These are phyloP conservation scores for Pachycephala philippinensis DNA, from an alignment of 2,113 vertebrate genomes.

Conservation along the genomic window DNA sequence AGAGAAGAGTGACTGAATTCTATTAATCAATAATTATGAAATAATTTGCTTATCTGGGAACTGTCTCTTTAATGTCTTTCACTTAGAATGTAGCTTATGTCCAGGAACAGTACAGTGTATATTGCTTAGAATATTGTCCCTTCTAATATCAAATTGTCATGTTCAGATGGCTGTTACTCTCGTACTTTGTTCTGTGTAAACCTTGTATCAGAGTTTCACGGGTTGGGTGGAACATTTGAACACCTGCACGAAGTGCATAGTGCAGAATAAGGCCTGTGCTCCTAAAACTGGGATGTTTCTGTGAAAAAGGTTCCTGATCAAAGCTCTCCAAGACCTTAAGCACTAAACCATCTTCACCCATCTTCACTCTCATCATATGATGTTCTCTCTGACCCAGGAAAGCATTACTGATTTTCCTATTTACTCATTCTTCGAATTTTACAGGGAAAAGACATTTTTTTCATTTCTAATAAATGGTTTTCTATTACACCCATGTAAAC, in stretches of 20 bases:
- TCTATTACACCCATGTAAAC: not conserved
- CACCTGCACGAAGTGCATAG: not conserved
- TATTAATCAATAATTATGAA: not conserved
- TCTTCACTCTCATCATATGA: not conserved
- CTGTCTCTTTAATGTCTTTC: not conserved
- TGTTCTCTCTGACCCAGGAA: not conserved
- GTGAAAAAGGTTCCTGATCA: not conserved
- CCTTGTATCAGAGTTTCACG: not conserved
- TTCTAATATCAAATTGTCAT: not conserved
- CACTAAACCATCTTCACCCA: not conserved
- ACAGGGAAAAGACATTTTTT: not conserved
- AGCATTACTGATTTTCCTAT: not conserved
- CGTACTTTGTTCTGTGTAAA: not conserved
- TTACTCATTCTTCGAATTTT: not conserved
- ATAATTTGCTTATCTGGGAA: not conserved
- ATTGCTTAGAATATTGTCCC: not conserved
- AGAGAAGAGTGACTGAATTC: not conserved
- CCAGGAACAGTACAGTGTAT: not conserved
- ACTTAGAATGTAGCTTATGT: not conserved
- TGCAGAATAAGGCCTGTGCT: not conserved
- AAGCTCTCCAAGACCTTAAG: not conserved
- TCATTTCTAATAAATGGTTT: not conserved
- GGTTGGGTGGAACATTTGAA: not conserved
- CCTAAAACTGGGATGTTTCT: not conserved
- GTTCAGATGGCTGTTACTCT: not conserved